Percentiles rank a stretch among this genome's conserved stretches.
phyloP scores from a whole-genome alignment of 2,113 vertebrate species.

The Cinclus mexicanus region DNA sequence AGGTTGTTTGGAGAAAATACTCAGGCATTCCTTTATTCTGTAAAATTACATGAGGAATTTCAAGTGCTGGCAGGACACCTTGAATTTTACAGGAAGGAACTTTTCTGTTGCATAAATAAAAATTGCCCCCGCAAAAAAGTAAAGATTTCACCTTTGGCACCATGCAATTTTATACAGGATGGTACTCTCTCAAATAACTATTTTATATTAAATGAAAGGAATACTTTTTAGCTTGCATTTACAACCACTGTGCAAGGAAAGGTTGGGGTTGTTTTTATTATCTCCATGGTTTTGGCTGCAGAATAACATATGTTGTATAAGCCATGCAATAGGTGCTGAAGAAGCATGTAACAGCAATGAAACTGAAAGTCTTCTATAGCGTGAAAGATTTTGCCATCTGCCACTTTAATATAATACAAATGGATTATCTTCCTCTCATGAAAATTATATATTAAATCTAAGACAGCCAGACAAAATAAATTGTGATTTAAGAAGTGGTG shows the following conservation, averaged over 20 bases:
- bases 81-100: not conserved
- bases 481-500: not conserved
- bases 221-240: not conserved
- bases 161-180: not conserved
- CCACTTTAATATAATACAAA: slow-evolving; percentile 16
- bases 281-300: not conserved
- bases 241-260: not conserved
- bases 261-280: not conserved
- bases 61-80: not conserved
- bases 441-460: slow-evolving; percentile 53
- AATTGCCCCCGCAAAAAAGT: fast-evolving
- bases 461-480: slow-evolving; percentile 9
- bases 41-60: not conserved
- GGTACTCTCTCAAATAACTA: not conserved
- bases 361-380: not conserved
- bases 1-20: not conserved
- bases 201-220: not conserved
- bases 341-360: slow-evolving; percentile 9
- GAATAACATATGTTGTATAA: not conserved
- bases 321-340: not conserved
- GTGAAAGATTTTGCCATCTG: slow-evolving; percentile 54
- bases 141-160: not conserved
- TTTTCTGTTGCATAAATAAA: not conserved
- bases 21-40: not conserved
- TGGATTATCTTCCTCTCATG: slow-evolving; percentile 42